phyloP scores from a whole-genome alignment of 2,888 invertebrate species.

The Alitta virens region DNA sequence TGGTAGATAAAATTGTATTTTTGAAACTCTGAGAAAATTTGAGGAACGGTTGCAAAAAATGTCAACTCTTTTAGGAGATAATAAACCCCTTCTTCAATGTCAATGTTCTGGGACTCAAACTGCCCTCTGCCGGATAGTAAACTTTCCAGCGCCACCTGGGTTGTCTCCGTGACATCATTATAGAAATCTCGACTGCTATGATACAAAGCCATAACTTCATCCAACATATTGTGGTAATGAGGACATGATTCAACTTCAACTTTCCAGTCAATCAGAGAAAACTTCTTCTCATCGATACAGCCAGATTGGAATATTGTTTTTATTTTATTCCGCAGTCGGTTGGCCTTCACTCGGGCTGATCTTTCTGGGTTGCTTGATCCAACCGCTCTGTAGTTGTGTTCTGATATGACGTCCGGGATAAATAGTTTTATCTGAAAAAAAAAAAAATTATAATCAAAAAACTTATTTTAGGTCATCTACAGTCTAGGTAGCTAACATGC shows the following conservation, averaged over 20 bases:
- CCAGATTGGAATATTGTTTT: background rate
- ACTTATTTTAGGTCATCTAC: no score
- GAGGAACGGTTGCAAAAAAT: background rate
- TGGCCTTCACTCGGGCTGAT: background rate
- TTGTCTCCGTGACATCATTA: background rate
- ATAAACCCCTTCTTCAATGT: background rate
- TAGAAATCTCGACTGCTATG: background rate
- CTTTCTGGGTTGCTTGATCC: background rate
- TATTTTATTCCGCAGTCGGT: background rate
- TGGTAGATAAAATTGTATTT: slow-evolving; percentile 1
- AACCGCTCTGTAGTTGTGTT: slow-evolving; percentile 4
- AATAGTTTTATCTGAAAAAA: slow-evolving; percentile 2
- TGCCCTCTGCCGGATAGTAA: background rate
- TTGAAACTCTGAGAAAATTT: background rate
- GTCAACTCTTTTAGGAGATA: slow-evolving; percentile 4
- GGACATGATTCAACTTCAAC: background rate
- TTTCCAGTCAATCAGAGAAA: background rate
- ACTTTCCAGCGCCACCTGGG: background rate
- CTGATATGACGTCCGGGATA: background rate
- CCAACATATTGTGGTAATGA: background rate
- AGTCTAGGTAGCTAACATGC: no score
- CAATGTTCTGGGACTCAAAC: background rate
- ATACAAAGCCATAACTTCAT: background rate
- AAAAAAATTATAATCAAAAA: no score
- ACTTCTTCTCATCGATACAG: background rate